These are phyloP conservation scores for Collichthys lucidus DNA, from an alignment of 2,113 vertebrate species.

Conservation along the genomic window DNA sequence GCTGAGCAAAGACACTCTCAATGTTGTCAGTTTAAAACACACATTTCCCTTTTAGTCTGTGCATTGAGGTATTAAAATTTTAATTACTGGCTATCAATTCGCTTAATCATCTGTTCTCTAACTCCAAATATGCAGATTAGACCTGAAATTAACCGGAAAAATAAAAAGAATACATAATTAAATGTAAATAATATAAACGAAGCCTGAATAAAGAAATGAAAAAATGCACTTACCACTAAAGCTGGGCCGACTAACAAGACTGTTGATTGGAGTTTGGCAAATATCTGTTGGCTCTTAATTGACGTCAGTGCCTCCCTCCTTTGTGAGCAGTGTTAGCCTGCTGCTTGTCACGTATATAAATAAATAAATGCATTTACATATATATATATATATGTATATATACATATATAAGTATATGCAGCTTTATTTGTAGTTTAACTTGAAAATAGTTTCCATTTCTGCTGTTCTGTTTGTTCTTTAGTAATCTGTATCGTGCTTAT, in stretches of 20 bases:
- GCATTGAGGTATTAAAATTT: neutral
- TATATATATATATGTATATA: too few relatives aligned
- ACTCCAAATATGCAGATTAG: neutral
- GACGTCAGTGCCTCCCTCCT: conserved; percentile 74
- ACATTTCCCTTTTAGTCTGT: neutral
- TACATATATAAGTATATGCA: neutral
- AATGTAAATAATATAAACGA: neutral
- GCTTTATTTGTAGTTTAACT: neutral
- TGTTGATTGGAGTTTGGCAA: conserved; percentile 61
- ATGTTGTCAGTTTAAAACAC: neutral
- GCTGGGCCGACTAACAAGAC: conserved; percentile 34
- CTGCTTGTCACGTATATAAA: neutral
- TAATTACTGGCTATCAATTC: neutral
- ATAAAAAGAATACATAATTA: neutral
- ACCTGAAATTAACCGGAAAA: neutral
- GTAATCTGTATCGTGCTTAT: neutral
- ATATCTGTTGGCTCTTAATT: conserved; percentile 47
- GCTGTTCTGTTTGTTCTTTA: neutral
- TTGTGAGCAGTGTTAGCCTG: conserved; percentile 6
- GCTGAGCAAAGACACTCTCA: neutral
- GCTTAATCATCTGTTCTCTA: neutral
- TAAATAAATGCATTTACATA: neutral
- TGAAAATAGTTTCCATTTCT: neutral
- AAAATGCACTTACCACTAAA: conserved; percentile 59
- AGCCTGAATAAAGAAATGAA: conserved; percentile 4